Evolutionary conservation across 1,140 invertebrate genomes (phyloP).

Genomic region (Orius insidiosus): DNA sequence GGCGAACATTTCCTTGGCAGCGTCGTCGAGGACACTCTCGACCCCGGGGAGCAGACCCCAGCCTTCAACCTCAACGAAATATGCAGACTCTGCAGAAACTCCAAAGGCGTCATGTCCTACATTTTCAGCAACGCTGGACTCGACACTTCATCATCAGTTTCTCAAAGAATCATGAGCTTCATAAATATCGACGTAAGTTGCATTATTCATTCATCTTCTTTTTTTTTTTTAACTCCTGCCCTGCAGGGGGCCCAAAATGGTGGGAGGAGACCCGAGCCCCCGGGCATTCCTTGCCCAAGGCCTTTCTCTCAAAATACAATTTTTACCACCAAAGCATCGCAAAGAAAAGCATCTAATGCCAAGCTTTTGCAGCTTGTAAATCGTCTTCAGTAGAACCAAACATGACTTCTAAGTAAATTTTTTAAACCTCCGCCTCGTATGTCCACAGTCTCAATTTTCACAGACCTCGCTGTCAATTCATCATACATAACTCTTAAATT

Average conservation of each 20-base stretch:
- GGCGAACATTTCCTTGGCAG: not conserved
- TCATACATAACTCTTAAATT: no score
- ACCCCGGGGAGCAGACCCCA: not conserved
- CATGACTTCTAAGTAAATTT: no score
- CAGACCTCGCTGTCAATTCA: no score
- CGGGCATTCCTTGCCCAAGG: not conserved
- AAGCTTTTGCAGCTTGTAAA: no score
- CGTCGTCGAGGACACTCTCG: not conserved
- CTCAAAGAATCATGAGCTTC: conserved; percentile 14
- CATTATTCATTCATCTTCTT: not conserved
- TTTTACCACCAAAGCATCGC: no score
- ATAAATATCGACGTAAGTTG: conserved; percentile 17
- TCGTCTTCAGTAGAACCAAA: no score
- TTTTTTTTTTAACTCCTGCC: no score
- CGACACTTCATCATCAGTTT: conserved; percentile 11
- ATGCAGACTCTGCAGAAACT: conserved; percentile 18
- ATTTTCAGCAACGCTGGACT: conserved; percentile 14
- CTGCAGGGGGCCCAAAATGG: not conserved
- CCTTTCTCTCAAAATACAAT: not conserved
- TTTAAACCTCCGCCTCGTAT: no score
- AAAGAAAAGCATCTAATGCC: no score
- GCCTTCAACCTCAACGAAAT: conserved; percentile 17
- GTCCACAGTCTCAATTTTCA: no score
- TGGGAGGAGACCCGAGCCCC: no score
- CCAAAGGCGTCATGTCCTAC: conserved; percentile 17